Percentiles rank a stretch among this genome's conserved stretches.
Conservation (phyloP, 2,113 vertebrate genomes). For the Scalopus aquaticus region DNA sequence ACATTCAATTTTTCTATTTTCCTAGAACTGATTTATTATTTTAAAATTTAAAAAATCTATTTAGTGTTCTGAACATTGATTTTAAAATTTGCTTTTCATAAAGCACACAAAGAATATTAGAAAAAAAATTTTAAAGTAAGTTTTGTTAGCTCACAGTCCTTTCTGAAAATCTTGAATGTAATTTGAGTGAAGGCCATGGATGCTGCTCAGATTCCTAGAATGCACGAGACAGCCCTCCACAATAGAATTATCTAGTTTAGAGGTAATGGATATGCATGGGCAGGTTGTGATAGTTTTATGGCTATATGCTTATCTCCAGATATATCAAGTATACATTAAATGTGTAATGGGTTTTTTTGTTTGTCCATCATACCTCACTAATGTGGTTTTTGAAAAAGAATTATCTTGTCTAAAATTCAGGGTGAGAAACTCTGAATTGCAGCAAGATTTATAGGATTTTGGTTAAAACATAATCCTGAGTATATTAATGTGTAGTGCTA, state of each 20-base stretch:
- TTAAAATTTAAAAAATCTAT: constrained; percentile 10
- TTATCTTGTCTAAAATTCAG: neutral
- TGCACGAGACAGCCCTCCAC: too few species aligned
- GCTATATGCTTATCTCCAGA: too few species aligned
- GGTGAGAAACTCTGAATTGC: neutral
- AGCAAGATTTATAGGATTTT: neutral
- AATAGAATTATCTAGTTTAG: too few species aligned
- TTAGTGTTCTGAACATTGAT: neutral
- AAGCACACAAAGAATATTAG: neutral
- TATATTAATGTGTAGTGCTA: neutral
- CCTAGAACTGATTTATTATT: constrained; percentile 15
- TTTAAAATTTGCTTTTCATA: constrained; percentile 30
- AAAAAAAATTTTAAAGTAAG: neutral
- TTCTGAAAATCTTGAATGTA: constrained; percentile 1
- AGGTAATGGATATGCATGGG: too few species aligned
- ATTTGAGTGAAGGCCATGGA: too few species aligned
- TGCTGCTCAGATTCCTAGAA: too few species aligned
- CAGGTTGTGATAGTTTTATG: too few species aligned
- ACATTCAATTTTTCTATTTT: neutral
- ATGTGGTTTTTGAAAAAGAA: too few species aligned
- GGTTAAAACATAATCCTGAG: neutral
- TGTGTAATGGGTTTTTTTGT: too few species aligned
- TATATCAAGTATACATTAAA: too few species aligned
- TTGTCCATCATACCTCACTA: too few species aligned
- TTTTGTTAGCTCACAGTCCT: constrained; percentile 30